Base-by-base conservation (phyloP, 2,797 vertebrate species). In the Apogon hyalosoma region DNA sequence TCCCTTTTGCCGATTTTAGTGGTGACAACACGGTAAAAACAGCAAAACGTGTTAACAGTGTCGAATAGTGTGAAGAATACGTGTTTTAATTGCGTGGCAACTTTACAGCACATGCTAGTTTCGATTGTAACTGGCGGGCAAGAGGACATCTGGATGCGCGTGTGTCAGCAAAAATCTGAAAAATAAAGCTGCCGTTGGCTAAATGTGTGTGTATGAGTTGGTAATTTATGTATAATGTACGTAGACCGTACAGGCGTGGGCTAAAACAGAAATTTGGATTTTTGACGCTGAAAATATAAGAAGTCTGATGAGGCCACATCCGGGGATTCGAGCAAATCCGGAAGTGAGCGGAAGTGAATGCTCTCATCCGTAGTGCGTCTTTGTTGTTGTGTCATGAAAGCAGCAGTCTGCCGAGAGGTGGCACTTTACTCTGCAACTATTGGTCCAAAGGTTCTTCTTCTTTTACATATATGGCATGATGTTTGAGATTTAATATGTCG, bases 311-410 rank as follows among this genome's bases (percentile, higher is more conserved):
- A 19, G 14, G 18, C 6, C 1, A 31, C 11, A 39, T 31, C 19
- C 31, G 31, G 52, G 33, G 3, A 4, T 47, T 16, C 12, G 14
- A 3, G 6, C 69, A 33, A 82, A 81, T 60, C 2, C 63, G 83
- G 85, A 84, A 83, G 49, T 51, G 15, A 33, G 0, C 0, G 4
- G 24, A 0, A 0, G n/a, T 0, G 0, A 7, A 0, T 0, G 0
- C 11, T 90, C 83, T 90, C 1, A 19, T n/a, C 12, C 11, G 7
- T 31, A 2, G 6, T 15, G 2, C 0, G 0, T 78, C 85, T 88
- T 84, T 71, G 85, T 73, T 73, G 61, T 75, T 68, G 80, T 80
- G 63, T 64, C 66, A 77, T 61, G 38, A 31, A 33, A 53, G 43
- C 55, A 18, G 36, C 40, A 69, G 24, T 56, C 58, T 15, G 12